A percentile compares a stretch with the other conserved stretches of the same genome.
Conservation (phyloP, 2,797 vertebrate species). For the Decapterus maruadsi region DNA sequence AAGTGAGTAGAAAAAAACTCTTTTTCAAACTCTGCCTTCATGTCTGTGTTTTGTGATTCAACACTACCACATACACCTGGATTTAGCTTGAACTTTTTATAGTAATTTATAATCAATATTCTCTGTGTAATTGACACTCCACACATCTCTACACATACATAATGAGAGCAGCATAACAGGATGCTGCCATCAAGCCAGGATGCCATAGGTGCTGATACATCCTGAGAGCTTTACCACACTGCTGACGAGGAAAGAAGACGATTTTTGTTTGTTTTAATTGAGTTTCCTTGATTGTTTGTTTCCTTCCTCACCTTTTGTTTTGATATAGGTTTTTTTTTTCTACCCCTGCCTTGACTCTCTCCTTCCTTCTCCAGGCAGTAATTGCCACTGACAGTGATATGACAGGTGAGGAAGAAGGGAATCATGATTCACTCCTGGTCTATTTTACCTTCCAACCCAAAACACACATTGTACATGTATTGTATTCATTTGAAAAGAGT, state of each 20-base stretch:
- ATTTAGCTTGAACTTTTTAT: too few species aligned
- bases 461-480: background rate
- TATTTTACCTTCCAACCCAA: background rate
- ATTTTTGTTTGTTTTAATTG: constrained; percentile 47
- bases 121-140: constrained; percentile 29
- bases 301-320: constrained; percentile 24
- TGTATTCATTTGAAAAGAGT: background rate
- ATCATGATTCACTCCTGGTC: background rate
- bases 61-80: too few species aligned
- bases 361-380: constrained; percentile 39
- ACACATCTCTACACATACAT: constrained; percentile 44
- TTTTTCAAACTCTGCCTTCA: background rate
- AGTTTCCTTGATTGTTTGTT: constrained; percentile 63
- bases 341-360: background rate
- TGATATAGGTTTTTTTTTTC: background rate
- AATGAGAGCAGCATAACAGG: constrained; percentile 57
- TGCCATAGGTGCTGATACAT: constrained; percentile 45
- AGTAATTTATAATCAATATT: too few species aligned
- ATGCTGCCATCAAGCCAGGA: constrained; percentile 38
- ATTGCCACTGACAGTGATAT: constrained; percentile 57
- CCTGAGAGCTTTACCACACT: constrained; percentile 33
- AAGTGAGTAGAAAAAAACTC: constrained; percentile 56
- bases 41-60: too few species aligned
- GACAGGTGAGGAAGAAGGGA: constrained; percentile 38
- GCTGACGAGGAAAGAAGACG: constrained; percentile 36